These are phyloP conservation scores for Linepithema humile DNA, from an alignment of 1,140 invertebrate genomes.

Conservation along the genomic window DNA sequence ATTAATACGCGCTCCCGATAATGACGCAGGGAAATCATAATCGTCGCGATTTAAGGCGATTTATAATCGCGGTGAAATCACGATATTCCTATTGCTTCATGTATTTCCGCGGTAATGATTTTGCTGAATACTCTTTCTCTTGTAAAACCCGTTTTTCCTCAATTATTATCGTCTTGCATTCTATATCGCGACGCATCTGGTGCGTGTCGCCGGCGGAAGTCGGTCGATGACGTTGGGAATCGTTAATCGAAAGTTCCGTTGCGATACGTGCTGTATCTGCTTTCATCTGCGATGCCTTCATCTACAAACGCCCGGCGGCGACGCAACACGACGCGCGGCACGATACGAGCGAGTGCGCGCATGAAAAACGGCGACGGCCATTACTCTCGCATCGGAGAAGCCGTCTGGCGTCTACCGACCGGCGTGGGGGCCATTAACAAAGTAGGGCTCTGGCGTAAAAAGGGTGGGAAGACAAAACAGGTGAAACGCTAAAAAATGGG, in stretches of 20 bases:
- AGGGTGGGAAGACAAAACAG: constrained; percentile 72
- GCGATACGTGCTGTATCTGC: constrained; percentile 41
- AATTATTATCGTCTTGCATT: constrained; percentile 21
- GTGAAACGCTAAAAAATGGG: constrained; percentile 75
- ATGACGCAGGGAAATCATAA: constrained; percentile 10
- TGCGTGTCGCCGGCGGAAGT: constrained; percentile 43
- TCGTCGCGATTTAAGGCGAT: constrained; percentile 61
- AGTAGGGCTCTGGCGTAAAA: constrained; percentile 72
- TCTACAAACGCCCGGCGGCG: constrained; percentile 25
- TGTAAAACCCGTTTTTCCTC: not conserved
- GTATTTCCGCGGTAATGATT: constrained; percentile 17
- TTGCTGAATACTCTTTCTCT: not conserved
- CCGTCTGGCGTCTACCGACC: constrained; percentile 63
- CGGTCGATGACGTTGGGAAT: constrained; percentile 26
- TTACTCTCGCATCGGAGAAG: constrained; percentile 69
- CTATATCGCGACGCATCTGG: constrained; percentile 3
- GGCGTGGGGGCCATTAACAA: constrained; percentile 69
- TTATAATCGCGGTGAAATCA: not conserved
- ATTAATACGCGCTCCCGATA: constrained; percentile 26
- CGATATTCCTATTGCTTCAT: not conserved
- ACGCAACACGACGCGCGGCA: not conserved
- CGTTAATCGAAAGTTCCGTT: constrained; percentile 52
- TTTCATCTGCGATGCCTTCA: constrained; percentile 30
- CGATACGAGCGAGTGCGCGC: constrained; percentile 2
- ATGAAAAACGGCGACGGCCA: constrained; percentile 64